These are phyloP conservation scores for Leucoptera coffeella DNA, from an alignment of 2,888 invertebrate genomes.

Conservation along the genomic window DNA sequence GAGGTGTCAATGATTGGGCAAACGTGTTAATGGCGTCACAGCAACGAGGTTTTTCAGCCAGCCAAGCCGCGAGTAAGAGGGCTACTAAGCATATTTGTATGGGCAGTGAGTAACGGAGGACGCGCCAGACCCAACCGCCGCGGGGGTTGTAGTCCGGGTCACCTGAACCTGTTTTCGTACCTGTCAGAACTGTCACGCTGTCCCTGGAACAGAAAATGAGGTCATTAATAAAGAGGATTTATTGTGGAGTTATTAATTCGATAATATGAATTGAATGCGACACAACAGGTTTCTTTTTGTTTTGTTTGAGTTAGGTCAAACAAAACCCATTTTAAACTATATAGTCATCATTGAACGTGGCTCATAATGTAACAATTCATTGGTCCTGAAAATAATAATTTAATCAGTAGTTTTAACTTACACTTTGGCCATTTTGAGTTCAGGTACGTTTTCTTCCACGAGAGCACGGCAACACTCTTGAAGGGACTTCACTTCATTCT, in stretches of 20 bases:
- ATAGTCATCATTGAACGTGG: no score
- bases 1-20: conserved; percentile 70
- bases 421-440: conserved; percentile 33
- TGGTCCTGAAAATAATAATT: no score
- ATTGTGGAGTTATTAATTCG: no score
- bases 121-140: conserved; percentile 65
- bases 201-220: conserved; percentile 13
- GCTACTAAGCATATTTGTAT: conserved; percentile 71
- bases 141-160: conserved; percentile 52
- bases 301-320: no score
- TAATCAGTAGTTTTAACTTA: no score
- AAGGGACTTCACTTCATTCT: conserved; percentile 61
- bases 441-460: conserved; percentile 36
- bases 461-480: conserved; percentile 65
- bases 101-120: conserved; percentile 70
- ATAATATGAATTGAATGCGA: no score
- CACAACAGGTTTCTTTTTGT: no score
- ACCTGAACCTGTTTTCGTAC: conserved; percentile 46
- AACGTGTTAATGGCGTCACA: conserved; percentile 74
- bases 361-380: no score
- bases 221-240: no score
- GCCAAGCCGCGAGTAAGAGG: conserved; percentile 66
- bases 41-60: conserved; percentile 70
- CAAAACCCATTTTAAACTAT: no score
- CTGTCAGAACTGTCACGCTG: conserved; percentile 18